A percentile compares a stretch with the other conserved stretches of the same genome.
phyloP scores from a whole-genome alignment of 2,888 invertebrate genomes.

The Sarcophaga rosellei region DNA sequence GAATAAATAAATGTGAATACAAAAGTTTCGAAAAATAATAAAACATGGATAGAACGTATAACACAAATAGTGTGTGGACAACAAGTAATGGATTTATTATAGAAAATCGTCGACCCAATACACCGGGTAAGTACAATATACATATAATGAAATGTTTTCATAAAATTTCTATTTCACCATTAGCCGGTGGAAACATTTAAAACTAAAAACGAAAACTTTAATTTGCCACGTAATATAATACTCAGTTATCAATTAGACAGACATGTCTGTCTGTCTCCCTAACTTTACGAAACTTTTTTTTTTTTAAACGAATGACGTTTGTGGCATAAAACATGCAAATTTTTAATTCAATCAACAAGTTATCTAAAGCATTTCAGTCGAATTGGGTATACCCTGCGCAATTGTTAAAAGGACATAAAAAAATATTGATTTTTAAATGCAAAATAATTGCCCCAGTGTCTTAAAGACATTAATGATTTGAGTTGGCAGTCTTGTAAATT shows the following conservation, averaged over 20 bases:
- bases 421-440: too few species aligned
- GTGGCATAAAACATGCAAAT: not conserved
- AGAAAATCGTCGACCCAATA: constrained; percentile 71
- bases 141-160: constrained; percentile 26
- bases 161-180: not conserved
- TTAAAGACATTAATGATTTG: too few species aligned
- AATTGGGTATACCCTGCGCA: too few species aligned
- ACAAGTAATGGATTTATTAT: constrained; percentile 74
- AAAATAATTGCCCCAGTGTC: too few species aligned
- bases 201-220: not conserved
- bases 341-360: not conserved
- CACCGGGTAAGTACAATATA: constrained; percentile 72
- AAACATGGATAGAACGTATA: constrained; percentile 70
- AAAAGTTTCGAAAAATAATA: not conserved
- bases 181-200: not conserved
- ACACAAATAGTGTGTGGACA: constrained; percentile 74
- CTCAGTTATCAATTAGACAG: not conserved
- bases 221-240: constrained; percentile 2
- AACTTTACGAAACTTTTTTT: too few species aligned
- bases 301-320: not conserved
- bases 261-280: not conserved
- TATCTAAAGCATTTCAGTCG: not conserved
- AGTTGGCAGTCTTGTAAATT: too few species aligned
- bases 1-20: not conserved
- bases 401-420: too few species aligned